These are phyloP conservation scores for Parnassius apollo DNA, from an alignment of 2,888 invertebrate genomes.

Conservation along the genomic window DNA sequence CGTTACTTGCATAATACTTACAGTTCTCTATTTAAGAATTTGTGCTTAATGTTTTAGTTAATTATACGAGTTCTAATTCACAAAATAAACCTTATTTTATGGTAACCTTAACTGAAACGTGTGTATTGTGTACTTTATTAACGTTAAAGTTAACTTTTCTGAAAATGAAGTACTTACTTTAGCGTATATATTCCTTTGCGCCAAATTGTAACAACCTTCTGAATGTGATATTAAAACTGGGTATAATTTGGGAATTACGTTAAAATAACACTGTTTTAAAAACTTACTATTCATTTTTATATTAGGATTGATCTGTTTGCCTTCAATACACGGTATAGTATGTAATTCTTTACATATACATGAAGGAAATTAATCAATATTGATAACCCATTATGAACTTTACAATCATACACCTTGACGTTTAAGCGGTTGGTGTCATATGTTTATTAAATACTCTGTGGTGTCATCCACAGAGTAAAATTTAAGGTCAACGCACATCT, in stretches of 20 bases:
- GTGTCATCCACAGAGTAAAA: no score
- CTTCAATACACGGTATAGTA: conserved; percentile 30
- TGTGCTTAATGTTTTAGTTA: no score
- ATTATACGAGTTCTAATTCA: conserved; percentile 20
- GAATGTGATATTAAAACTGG: conserved; percentile 37
- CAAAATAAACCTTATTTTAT: conserved; percentile 1
- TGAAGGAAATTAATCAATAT: conserved; percentile 49
- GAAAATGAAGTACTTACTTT: conserved; percentile 46
- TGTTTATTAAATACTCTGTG: no score
- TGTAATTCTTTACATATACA: conserved; percentile 47
- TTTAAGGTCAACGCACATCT: no score
- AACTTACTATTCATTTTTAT: conserved; percentile 57
- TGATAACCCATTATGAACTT: conserved; percentile 77
- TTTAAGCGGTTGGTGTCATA: conserved; percentile 21
- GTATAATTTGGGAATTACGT: conserved; percentile 41
- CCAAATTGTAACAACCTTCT: conserved; percentile 35
- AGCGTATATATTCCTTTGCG: conserved; percentile 56
- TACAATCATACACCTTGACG: conserved; percentile 41
- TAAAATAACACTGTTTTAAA: conserved; percentile 46
- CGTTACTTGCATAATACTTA: conserved; percentile 21
- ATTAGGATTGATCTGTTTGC: conserved; percentile 21
- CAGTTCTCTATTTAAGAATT: no score
- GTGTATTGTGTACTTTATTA: conserved; percentile 1
- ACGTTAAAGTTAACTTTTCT: background rate
- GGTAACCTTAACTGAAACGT: conserved; percentile 17